phyloP scores from a whole-genome alignment of 2,888 invertebrate genomes.

The Saturnia pavonia region DNA sequence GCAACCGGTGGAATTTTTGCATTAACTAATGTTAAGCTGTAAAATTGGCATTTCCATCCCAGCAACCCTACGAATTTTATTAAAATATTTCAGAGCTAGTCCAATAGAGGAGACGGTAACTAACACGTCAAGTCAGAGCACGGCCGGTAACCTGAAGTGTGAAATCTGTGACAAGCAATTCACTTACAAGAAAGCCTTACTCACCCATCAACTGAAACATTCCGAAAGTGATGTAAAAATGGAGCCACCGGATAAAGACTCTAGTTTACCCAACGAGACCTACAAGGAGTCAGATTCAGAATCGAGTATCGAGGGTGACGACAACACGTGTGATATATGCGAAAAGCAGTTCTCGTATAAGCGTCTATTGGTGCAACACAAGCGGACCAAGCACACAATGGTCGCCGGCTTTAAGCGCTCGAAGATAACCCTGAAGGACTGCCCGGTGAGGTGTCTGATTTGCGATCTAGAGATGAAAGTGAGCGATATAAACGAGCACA shows the following conservation, averaged over 20 bases:
- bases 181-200: constrained; percentile 64
- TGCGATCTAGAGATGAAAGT: constrained; percentile 76
- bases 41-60: too few relatives aligned
- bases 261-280: constrained; percentile 45
- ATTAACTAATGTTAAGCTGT: background rate
- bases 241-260: constrained; percentile 52
- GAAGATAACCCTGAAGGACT: constrained; percentile 69
- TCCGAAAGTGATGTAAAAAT: constrained; percentile 46
- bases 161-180: constrained; percentile 64
- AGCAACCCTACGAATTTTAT: background rate
- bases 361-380: constrained; percentile 67
- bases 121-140: background rate
- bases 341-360: constrained; percentile 76
- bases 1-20: background rate
- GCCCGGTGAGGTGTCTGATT: constrained; percentile 68
- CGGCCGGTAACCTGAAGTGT: constrained; percentile 44
- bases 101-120: background rate
- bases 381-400: constrained; percentile 72
- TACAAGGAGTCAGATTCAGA: constrained; percentile 57
- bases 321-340: constrained; percentile 75
- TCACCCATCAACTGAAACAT: constrained; percentile 49
- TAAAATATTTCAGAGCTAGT: constrained; percentile 7
- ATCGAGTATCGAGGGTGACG: constrained; percentile 70
- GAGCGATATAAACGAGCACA: constrained; percentile 68
- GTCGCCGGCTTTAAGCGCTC: constrained; percentile 69